phyloP scores from a whole-genome alignment of 2,797 vertebrate species.

The Poecilia gillii region DNA sequence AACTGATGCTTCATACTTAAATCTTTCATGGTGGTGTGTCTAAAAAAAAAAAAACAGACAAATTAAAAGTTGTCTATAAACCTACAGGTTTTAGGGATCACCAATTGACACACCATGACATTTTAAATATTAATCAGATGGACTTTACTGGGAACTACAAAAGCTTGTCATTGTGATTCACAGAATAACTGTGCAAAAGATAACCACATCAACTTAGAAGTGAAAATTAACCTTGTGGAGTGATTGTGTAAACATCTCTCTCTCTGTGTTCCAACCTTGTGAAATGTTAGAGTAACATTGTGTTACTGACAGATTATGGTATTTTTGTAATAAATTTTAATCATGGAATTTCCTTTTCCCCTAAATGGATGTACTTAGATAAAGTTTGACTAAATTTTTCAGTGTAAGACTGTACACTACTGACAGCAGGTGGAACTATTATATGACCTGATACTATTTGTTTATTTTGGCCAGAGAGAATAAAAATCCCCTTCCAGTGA shows the following conservation, averaged over 20 bases:
- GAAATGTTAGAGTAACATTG: not conserved
- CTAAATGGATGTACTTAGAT: not conserved
- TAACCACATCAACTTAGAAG: not conserved
- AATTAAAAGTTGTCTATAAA: no score
- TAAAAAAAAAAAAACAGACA: not conserved
- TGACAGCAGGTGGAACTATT: not conserved
- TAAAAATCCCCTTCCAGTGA: not conserved
- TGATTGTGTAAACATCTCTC: not conserved
- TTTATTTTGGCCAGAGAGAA: constrained; percentile 16
- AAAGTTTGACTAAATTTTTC: not conserved
- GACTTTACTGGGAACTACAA: not conserved
- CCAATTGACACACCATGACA: not conserved
- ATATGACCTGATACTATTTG: constrained; percentile 2
- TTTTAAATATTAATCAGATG: not conserved
- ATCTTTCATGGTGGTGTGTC: not conserved
- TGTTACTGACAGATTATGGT: not conserved
- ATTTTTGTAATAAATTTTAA: not conserved
- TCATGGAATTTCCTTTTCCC: not conserved
- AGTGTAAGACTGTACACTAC: not conserved
- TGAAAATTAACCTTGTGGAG: not conserved
- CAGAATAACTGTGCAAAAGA: not conserved
- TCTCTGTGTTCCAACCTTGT: not conserved
- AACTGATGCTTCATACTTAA: not conserved
- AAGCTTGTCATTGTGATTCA: not conserved
- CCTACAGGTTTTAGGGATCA: not conserved